Evolutionary conservation across 2,113 vertebrate species (phyloP).

Genomic region (Carollia perspicillata): DNA sequence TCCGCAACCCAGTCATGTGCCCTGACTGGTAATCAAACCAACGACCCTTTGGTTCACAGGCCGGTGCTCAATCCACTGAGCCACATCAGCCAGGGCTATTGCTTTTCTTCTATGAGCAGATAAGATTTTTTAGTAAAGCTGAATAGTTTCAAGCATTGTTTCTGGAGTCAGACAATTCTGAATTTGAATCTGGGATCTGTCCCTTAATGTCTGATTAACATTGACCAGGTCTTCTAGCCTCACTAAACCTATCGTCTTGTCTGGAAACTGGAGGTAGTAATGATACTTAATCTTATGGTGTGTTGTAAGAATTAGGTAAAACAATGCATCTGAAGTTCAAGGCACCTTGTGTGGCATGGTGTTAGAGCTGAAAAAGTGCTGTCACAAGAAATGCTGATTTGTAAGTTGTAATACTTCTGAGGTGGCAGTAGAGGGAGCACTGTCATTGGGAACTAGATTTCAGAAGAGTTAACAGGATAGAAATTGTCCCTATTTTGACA

Average conservation of each 20-base stretch:
- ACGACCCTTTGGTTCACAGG: too few relatives aligned
- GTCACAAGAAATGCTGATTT: background rate
- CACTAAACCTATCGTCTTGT: background rate
- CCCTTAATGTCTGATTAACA: background rate
- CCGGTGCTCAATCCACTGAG: too few relatives aligned
- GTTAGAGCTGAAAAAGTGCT: background rate
- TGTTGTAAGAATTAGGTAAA: background rate
- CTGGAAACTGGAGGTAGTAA: background rate
- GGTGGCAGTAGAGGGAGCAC: conserved; percentile 52
- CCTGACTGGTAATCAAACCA: too few relatives aligned
- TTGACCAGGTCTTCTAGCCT: background rate
- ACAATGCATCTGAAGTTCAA: background rate
- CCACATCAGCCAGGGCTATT: background rate
- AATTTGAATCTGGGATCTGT: background rate
- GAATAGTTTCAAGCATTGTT: background rate
- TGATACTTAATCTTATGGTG: background rate
- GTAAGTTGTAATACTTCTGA: background rate
- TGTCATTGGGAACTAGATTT: background rate
- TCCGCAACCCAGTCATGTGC: too few relatives aligned
- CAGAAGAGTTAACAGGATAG: background rate
- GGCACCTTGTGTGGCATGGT: background rate
- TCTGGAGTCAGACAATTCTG: background rate
- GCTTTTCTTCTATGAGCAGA: background rate
- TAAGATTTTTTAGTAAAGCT: background rate
- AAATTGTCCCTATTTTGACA: too few relatives aligned